A percentile compares a stretch with the other conserved stretches of the same genome.
Conservation (phyloP, 1,140 invertebrate species). For the Papilio dardanus region DNA sequence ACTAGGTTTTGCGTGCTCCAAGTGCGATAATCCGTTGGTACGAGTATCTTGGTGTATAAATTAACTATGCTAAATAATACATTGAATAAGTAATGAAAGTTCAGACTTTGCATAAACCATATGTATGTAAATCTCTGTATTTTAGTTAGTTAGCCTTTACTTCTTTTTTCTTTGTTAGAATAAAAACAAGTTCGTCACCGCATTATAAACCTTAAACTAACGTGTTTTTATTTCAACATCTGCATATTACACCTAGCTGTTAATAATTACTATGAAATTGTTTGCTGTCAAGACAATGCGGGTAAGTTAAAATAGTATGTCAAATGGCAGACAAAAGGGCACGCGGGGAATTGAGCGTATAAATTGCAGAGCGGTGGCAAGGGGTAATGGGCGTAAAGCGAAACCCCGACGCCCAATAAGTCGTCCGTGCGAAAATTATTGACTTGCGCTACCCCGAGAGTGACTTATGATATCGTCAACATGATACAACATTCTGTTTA, state of each 20-base stretch:
- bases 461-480: background rate
- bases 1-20: background rate
- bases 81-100: conserved; percentile 1
- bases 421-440: conserved; percentile 20
- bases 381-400: conserved; percentile 18
- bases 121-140: background rate
- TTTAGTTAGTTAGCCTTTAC: background rate
- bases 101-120: background rate
- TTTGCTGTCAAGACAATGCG: background rate
- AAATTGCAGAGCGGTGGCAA: conserved; percentile 16
- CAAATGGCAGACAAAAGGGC: conserved; percentile 17
- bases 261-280: background rate
- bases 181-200: no score
- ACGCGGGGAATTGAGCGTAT: conserved; percentile 6
- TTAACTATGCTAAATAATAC: conserved; percentile 3
- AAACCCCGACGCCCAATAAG: conserved; percentile 15
- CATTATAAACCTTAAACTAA: no score
- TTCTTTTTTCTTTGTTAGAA: no score
- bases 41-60: conserved; percentile 1
- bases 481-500: background rate
- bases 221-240: background rate
- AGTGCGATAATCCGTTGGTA: background rate
- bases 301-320: background rate
- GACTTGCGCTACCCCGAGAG: background rate
- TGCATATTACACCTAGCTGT: background rate